A percentile compares a stretch with the other conserved stretches of the same genome.
Evolutionary conservation across 2,113 vertebrate species (phyloP).

Genomic region (Gracilinanus agilis): DNA sequence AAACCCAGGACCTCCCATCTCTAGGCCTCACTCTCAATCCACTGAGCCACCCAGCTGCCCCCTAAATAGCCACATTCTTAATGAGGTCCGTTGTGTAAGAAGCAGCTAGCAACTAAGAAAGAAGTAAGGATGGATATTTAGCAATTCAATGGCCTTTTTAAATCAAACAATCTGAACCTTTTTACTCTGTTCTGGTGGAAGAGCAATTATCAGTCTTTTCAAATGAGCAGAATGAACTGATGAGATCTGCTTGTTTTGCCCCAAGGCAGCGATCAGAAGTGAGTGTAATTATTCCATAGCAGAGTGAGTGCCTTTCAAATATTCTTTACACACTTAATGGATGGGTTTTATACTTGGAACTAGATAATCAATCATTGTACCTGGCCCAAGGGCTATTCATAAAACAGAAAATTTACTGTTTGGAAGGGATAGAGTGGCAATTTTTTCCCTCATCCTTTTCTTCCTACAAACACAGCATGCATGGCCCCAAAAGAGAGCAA

Average conservation of each 20-base stretch:
- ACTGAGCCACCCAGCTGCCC: too few relatives aligned
- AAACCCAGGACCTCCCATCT: too few relatives aligned
- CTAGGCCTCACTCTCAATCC: too few relatives aligned
- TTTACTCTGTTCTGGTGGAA: background rate
- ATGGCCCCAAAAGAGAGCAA: background rate
- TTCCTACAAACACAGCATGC: too few relatives aligned
- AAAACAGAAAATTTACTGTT: background rate
- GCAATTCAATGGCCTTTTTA: background rate
- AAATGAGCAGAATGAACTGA: background rate
- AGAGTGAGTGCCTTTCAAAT: background rate
- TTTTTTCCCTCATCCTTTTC: background rate
- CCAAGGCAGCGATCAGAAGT: slow-evolving; percentile 18
- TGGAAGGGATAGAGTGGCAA: background rate
- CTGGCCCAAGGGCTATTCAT: background rate
- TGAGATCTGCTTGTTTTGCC: background rate
- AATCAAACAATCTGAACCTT: background rate
- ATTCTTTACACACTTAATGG: background rate
- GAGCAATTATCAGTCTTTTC: background rate
- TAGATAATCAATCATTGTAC: background rate
- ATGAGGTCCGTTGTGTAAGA: background rate
- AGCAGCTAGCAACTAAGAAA: background rate
- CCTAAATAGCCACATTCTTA: background rate
- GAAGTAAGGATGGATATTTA: background rate
- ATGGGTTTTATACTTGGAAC: slow-evolving; percentile 1
- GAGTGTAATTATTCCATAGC: background rate